phyloP scores from a whole-genome alignment of 1,140 invertebrate species.

The Drosophila nikananu region DNA sequence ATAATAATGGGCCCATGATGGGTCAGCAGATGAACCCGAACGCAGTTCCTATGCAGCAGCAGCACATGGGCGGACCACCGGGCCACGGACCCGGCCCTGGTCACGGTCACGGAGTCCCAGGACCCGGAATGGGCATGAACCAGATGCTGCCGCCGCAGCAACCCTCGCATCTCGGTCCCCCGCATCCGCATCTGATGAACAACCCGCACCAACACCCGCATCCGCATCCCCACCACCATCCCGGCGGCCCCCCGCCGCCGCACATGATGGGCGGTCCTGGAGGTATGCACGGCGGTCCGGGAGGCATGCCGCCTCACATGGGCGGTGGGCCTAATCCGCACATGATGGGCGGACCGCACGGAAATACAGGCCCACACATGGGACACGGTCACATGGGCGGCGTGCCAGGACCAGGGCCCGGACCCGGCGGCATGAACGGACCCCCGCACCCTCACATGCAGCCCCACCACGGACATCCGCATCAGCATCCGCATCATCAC shows the following conservation, averaged over 20 bases:
- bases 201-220: conserved; percentile 61
- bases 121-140: conserved; percentile 77
- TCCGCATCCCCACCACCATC: conserved; percentile 63
- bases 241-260: conserved; percentile 67
- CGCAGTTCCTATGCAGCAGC: conserved; percentile 81
- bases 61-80: conserved; percentile 71
- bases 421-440: conserved; percentile 71
- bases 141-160: conserved; percentile 82
- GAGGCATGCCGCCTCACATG: conserved; percentile 73
- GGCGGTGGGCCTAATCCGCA: conserved; percentile 70
- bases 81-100: conserved; percentile 56
- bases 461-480: conserved; percentile 64
- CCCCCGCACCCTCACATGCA: conserved; percentile 67
- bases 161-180: conserved; percentile 70
- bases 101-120: conserved; percentile 53
- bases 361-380: conserved; percentile 72
- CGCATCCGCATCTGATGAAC: conserved; percentile 74
- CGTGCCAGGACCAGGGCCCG: conserved; percentile 68
- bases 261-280: conserved; percentile 70
- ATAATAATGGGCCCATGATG: conserved; percentile 79
- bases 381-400: conserved; percentile 79
- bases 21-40: conserved; percentile 81
- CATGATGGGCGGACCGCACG: conserved; percentile 73
- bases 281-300: conserved; percentile 70
- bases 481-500: conserved; percentile 60